Evolutionary conservation across 2,797 vertebrate species (phyloP), one percentile per base, ranked within the genome.

Genomic region (Enteromius mattozi): DNA sequence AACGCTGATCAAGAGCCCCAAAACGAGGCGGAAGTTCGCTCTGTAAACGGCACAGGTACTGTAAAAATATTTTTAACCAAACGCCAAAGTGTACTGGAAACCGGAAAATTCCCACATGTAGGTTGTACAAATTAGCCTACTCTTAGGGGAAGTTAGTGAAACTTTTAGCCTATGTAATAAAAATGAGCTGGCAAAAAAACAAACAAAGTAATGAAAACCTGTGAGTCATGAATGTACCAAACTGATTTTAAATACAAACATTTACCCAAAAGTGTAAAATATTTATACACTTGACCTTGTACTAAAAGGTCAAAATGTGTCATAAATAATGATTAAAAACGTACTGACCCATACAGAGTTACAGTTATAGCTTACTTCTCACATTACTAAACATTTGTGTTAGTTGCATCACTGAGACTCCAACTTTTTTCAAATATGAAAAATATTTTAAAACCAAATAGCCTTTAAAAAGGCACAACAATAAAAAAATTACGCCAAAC

Each of bases 21-120:
- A 17, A 74, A n/a, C 49, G 1, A 76, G 35, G n/a, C 4, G 9
- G 33, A 70, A 14, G 66, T 42, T 33, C 65, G 54, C 45, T 4
- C 16, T 19, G 17, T 4, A 27, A 81, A 40, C 70, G 71, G 77
- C 9, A 75, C 80, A 90, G 90, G 90, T 59, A 59, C 56, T 59
- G 9, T 12, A n/a, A 12, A 59, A 2, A 24, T 12, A 12, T n/a
- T 24, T 10, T 12, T 4, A 59, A 59, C n/a, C 56, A 24, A 59
- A 59, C 6, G 0, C 3, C 35, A 77, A n/a, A 27, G 17, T 77
- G n/a, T 12, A 30, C 61, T 7, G 27, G 2, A 33, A 33, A 27
- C 3, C 3, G n/a, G 6, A 16, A 45, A 45, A 45, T 70, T 1
- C 13, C 1, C 6, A 71, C 45, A n/a, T 42, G 21, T 14, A 9